Evolutionary conservation across 2,113 vertebrate species (phyloP).

Genomic region (Lophius piscatorius): DNA sequence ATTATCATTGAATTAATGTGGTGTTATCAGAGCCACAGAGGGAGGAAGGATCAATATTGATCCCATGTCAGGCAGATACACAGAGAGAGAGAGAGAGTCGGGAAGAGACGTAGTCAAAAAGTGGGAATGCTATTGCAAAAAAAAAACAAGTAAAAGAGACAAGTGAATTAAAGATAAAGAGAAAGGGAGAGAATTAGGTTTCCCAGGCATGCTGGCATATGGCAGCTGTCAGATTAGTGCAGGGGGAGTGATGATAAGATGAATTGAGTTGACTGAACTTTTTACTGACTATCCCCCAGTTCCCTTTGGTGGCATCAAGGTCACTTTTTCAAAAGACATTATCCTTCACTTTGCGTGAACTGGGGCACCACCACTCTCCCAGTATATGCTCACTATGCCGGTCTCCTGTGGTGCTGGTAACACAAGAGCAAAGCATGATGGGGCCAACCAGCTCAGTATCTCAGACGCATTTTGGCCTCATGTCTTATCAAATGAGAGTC

Average conservation of each 20-base stretch:
- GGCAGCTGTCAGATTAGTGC: constrained; percentile 63
- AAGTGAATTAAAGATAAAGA: constrained; percentile 26
- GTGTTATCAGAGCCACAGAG: constrained; percentile 14
- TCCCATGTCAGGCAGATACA: constrained; percentile 13
- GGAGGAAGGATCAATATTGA: constrained; percentile 3
- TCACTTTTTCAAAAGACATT: constrained; percentile 55
- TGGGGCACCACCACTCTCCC: constrained; percentile 22
- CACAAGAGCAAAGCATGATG: constrained; percentile 37
- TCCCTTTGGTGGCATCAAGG: constrained; percentile 40
- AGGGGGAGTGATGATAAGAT: constrained; percentile 33
- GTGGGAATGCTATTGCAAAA: background rate
- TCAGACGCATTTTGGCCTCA: constrained; percentile 23
- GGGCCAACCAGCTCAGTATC: constrained; percentile 20
- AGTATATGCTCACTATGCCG: constrained; percentile 41
- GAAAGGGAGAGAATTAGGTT: background rate
- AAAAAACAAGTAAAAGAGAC: background rate
- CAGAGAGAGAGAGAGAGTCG: background rate
- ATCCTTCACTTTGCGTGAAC: constrained; percentile 55
- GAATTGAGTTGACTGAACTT: constrained; percentile 53
- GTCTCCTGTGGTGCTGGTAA: constrained; percentile 45
- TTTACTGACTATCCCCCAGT: constrained; percentile 41
- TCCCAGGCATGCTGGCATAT: constrained; percentile 19
- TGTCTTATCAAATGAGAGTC: constrained; percentile 16
- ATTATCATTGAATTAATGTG: constrained; percentile 31
- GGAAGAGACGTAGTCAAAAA: background rate